Base-by-base conservation (phyloP, 1,140 invertebrate species). In the Physella acuta region DNA sequence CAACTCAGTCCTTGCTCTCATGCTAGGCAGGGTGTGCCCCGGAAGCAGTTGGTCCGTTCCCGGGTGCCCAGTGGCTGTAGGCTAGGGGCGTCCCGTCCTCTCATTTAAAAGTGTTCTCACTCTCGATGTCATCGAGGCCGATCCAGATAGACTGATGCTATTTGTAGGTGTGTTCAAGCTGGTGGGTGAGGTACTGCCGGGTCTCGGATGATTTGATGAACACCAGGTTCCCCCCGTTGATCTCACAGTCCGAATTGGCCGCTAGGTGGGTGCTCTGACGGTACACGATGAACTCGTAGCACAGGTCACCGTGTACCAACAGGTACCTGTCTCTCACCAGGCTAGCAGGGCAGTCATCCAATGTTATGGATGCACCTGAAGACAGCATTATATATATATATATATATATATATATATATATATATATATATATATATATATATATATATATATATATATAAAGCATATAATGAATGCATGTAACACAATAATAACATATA, bases 51-150 rank as follows among this genome's bases (percentile, higher is more conserved):
- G 8, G 55, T 56, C 55, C 55, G 16, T 56, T 30, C 16, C 55
- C 30, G 16, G 55, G 2, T 28, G 55, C 55, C 4, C 55, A 56
- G 55, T 56, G n/a, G 30, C 55, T 56, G 55, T 56, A 56, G 3
- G 31, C 26, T 16, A 3, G n/a, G 5, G 24, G 52, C 4, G 26
- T 56, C 17, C 55, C 55, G 30, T 56, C 55, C 17, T 56, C 55
- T 30, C 55, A 56, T 3, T 28, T 30, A 30, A 28, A 56, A 2
- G 24, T 56, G 8, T 30, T 30, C 31, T 56, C 55, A 5, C 31
- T 26, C 16, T 4, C 4, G n/a, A 56, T 56, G 30, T 56, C 55
- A 31, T 56, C 31, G 24, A 56, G 55, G 1, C 55, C 55, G 2
- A 56, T 56, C 55, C 55, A 56, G 3, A 31, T 3, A 2, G 30